phyloP scores from a whole-genome alignment of 2,797 vertebrate species.

The Gymnothorax reevesii region DNA sequence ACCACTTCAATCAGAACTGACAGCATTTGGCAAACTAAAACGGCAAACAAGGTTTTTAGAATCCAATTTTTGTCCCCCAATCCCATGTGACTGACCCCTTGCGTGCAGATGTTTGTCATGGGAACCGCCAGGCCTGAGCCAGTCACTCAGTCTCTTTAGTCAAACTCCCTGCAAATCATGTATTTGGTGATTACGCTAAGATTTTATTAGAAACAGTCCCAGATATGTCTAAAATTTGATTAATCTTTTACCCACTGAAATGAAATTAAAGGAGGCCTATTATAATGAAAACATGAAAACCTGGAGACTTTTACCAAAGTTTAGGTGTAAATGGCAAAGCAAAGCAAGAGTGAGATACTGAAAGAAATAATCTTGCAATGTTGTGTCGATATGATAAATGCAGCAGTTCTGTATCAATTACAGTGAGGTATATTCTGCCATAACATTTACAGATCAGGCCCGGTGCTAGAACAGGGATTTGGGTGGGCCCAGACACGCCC shows the following conservation, averaged over 20 bases:
- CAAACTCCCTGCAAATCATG: not conserved
- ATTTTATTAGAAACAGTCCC: not conserved
- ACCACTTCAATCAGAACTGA: not conserved
- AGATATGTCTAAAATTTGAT: not conserved
- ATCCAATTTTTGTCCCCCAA: not conserved
- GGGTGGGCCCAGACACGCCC: too few species aligned
- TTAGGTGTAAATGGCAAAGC: not conserved
- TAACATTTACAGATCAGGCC: too few species aligned
- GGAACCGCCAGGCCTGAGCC: not conserved
- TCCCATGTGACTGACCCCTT: not conserved
- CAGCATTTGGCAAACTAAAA: not conserved
- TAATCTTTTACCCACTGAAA: not conserved
- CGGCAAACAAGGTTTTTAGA: not conserved
- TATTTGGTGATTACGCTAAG: not conserved
- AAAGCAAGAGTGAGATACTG: not conserved
- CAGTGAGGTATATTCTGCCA: conserved; percentile 8
- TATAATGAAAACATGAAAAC: not conserved
- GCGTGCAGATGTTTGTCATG: not conserved
- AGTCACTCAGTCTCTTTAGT: not conserved
- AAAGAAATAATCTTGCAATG: not conserved
- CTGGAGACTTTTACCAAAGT: not conserved
- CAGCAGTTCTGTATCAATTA: conserved; percentile 34
- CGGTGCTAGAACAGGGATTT: too few species aligned
- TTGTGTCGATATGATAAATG: conserved; percentile 19
- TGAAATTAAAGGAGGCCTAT: not conserved